phyloP scores from a whole-genome alignment of 2,113 vertebrate species.

The Cyprinus carpio region DNA sequence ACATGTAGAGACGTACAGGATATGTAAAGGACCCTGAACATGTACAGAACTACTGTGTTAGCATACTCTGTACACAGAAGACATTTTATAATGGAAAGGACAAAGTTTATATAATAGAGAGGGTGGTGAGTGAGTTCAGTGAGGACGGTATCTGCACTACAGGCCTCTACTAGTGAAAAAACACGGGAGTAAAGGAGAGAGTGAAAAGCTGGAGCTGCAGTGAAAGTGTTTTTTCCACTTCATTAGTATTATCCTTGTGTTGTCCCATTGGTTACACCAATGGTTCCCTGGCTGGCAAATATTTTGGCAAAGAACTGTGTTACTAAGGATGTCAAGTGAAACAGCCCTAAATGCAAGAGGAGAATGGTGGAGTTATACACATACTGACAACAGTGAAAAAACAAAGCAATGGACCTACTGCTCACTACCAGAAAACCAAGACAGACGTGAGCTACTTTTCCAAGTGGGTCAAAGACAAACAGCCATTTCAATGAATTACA shows the following conservation, averaged over 20 bases:
- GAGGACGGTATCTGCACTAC: neutral
- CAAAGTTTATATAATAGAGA: neutral
- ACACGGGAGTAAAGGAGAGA: neutral
- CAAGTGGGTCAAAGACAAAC: slow-evolving; percentile 43
- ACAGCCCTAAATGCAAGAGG: slow-evolving; percentile 1
- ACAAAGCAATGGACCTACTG: slow-evolving; percentile 29
- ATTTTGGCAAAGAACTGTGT: slow-evolving; percentile 71
- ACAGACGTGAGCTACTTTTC: slow-evolving; percentile 14
- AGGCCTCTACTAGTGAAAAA: neutral
- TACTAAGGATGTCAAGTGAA: slow-evolving; percentile 66
- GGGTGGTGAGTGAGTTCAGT: neutral
- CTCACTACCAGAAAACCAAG: slow-evolving; percentile 1
- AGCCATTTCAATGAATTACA: neutral
- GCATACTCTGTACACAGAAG: neutral
- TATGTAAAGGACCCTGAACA: neutral
- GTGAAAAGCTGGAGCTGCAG: slow-evolving; percentile 7
- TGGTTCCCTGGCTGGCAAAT: slow-evolving; percentile 63
- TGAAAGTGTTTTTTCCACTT: slow-evolving; percentile 29
- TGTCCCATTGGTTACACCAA: slow-evolving; percentile 36
- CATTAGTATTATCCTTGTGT: slow-evolving; percentile 50
- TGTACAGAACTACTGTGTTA: neutral
- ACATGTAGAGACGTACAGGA: neutral
- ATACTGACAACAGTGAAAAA: slow-evolving; percentile 22
- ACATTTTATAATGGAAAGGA: neutral
- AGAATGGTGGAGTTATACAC: slow-evolving; percentile 27